Evolutionary conservation across 2,797 vertebrate genomes (phyloP).

Genomic region (Vultur gryphus): DNA sequence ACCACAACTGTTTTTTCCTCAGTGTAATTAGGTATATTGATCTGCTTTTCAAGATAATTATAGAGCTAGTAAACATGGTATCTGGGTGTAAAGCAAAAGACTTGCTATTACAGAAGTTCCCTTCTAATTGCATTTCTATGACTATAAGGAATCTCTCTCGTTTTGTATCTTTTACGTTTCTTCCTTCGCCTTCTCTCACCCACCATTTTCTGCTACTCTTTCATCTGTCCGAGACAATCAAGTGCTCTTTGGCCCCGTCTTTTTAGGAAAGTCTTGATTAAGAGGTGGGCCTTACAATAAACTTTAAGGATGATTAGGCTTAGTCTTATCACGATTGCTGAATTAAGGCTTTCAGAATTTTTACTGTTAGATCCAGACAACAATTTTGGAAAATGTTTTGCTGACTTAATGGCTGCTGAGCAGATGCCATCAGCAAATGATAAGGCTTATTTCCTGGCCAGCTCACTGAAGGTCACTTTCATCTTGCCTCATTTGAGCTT

Average conservation of each 20-base stretch:
- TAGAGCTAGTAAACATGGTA: neutral
- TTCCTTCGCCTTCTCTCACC: neutral
- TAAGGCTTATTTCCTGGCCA: neutral
- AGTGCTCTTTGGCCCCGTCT: neutral
- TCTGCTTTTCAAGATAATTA: neutral
- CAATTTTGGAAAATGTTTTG: neutral
- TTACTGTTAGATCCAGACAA: neutral
- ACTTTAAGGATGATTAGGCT: slow-evolving; percentile 17
- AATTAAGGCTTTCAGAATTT: slow-evolving; percentile 32
- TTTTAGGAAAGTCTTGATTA: slow-evolving; percentile 22
- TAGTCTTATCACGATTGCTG: slow-evolving; percentile 5
- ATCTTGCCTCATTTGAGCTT: neutral
- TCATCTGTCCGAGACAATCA: neutral
- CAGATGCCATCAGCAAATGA: neutral
- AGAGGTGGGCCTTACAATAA: neutral
- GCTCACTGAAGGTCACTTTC: neutral
- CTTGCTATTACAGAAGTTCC: neutral
- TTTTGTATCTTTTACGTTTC: neutral
- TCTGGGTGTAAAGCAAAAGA: neutral
- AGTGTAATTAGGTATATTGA: neutral
- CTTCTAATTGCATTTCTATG: neutral
- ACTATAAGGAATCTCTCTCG: neutral
- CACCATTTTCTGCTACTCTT: neutral
- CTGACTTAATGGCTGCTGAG: neutral
- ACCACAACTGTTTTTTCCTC: neutral